Conservation (phyloP, 2,888 invertebrate genomes). For the Crepidodera aurea region DNA sequence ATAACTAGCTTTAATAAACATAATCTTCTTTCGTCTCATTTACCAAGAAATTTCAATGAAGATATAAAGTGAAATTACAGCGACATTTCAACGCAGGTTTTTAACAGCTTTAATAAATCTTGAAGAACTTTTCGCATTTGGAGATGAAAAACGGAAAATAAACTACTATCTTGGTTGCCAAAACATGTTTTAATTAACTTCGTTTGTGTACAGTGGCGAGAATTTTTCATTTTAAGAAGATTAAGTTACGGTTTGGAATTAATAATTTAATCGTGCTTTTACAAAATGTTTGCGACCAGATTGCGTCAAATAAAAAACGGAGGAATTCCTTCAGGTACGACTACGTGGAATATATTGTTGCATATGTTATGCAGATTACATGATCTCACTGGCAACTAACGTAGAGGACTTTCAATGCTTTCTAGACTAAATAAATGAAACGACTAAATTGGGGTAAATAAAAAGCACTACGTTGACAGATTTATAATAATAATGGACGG, state of each 20-base stretch:
- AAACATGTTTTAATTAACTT: constrained; percentile 25
- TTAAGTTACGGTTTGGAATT: background rate
- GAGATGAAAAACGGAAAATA: constrained; percentile 23
- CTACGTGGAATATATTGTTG: too few species aligned
- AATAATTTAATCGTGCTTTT: background rate
- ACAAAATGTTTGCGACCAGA: too few species aligned
- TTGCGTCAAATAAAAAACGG: too few species aligned
- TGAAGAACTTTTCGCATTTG: constrained; percentile 21
- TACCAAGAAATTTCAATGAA: constrained; percentile 14
- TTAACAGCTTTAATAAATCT: constrained; percentile 20
- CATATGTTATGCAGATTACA: too few species aligned
- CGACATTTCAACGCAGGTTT: constrained; percentile 17
- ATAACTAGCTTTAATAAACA: constrained; percentile 20
- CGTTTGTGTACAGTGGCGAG: background rate
- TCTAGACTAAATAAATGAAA: too few species aligned
- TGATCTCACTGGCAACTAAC: too few species aligned
- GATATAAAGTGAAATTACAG: constrained; percentile 13
- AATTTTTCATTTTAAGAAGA: background rate
- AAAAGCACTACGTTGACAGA: too few species aligned
- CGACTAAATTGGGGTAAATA: too few species aligned
- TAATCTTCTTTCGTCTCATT: constrained; percentile 23
- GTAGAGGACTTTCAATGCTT: too few species aligned
- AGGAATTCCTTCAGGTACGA: too few species aligned
- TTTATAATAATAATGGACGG: too few species aligned
- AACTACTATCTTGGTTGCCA: constrained; percentile 17